Evolutionary conservation across 1,140 invertebrate species (phyloP).

Genomic region (Thereuonema tuberculata): DNA sequence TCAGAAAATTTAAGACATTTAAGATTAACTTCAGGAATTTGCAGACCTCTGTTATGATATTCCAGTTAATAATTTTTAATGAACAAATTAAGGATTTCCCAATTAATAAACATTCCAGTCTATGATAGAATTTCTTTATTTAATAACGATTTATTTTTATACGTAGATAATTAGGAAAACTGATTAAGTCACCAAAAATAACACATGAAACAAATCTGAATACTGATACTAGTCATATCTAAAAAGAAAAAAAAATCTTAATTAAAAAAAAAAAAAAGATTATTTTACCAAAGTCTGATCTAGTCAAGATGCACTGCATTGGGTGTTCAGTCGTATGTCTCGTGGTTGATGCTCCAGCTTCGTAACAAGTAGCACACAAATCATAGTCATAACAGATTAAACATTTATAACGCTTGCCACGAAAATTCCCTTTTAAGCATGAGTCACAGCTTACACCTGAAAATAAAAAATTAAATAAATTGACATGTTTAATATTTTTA

Average conservation of each 20-base stretch:
- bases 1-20: too few species aligned
- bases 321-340: slow-evolving; percentile 89
- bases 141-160: too few species aligned
- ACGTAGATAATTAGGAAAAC: too few species aligned
- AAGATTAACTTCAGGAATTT: too few species aligned
- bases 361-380: slow-evolving; percentile 90
- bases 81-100: too few species aligned
- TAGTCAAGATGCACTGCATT: slow-evolving; percentile 95
- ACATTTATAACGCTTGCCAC: slow-evolving; percentile 94
- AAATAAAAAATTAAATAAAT: background rate
- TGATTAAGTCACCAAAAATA: too few species aligned
- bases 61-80: too few species aligned
- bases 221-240: too few species aligned
- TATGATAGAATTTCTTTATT: too few species aligned
- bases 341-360: slow-evolving; percentile 80
- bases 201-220: too few species aligned
- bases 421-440: slow-evolving; percentile 95
- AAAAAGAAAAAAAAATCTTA: background rate
- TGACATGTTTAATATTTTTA: background rate
- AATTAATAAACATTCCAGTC: too few species aligned
- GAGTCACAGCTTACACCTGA: slow-evolving; percentile 92
- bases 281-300: slow-evolving; percentile 78
- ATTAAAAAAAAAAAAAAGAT: background rate
- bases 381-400: slow-evolving; percentile 98
- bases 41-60: too few species aligned